Evolutionary conservation across 2,797 vertebrate genomes (phyloP).

Genomic region (Eurystomus glaucurus): DNA sequence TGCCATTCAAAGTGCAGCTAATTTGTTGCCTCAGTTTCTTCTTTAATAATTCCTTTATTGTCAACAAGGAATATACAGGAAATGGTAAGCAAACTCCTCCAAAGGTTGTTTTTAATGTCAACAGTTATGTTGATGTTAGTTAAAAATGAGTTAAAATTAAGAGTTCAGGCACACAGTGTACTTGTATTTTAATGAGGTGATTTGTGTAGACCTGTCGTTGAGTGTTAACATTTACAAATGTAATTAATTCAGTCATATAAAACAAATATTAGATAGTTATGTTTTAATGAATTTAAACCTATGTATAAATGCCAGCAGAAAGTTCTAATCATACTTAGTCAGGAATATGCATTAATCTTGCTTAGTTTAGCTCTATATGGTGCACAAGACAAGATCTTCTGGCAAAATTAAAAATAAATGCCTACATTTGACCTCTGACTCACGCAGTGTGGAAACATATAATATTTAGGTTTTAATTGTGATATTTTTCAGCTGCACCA

Average conservation of each 20-base stretch:
- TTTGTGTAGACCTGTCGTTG: conserved; percentile 72
- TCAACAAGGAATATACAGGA: neutral
- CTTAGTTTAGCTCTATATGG: conserved; percentile 81
- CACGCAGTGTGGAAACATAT: conserved; percentile 86
- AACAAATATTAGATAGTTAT: conserved; percentile 77
- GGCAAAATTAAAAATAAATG: conserved; percentile 85
- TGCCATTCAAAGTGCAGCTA: neutral
- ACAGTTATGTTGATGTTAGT: conserved; percentile 4
- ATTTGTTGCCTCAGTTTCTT: neutral
- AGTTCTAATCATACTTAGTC: conserved; percentile 86
- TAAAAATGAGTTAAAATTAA: conserved; percentile 66
- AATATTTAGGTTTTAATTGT: conserved; percentile 77
- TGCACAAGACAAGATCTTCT: conserved; percentile 80
- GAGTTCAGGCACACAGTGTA: conserved; percentile 46
- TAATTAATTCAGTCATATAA: conserved; percentile 76
- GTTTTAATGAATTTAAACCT: conserved; percentile 76
- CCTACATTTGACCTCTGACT: conserved; percentile 85
- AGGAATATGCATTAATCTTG: conserved; percentile 84
- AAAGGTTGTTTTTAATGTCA: conserved; percentile 5
- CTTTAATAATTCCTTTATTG: neutral
- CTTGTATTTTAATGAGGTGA: conserved; percentile 68
- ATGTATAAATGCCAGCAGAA: conserved; percentile 83
- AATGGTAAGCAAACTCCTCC: neutral
- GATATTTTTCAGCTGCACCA: conserved; percentile 71
- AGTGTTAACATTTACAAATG: conserved; percentile 80